Percentiles rank a stretch among this genome's conserved stretches.
Evolutionary conservation across 2,113 vertebrate genomes (phyloP).

Genomic region (Emydura subglobosa): DNA sequence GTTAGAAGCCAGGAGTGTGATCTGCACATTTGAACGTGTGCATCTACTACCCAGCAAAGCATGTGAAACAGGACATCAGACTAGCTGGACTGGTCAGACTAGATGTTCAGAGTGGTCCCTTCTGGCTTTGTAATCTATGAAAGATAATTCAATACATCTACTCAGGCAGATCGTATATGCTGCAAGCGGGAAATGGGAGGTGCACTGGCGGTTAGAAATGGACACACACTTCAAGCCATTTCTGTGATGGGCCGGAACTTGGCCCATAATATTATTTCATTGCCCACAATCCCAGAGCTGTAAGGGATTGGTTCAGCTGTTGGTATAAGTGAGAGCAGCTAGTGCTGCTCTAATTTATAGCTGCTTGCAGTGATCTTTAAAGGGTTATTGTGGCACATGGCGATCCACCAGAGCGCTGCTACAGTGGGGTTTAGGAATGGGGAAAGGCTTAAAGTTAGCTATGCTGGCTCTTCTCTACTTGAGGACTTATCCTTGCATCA

Average conservation of each 20-base stretch:
- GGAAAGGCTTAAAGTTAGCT: slow-evolving; percentile 65
- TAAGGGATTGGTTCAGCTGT: neutral
- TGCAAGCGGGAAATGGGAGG: neutral
- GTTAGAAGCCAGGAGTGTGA: neutral
- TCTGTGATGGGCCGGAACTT: neutral
- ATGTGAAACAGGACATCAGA: neutral
- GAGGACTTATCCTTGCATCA: slow-evolving; percentile 69
- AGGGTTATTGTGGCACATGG: slow-evolving; percentile 63
- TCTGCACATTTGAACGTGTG: fast-evolving
- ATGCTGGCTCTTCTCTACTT: slow-evolving; percentile 45
- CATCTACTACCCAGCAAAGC: neutral
- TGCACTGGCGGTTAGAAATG: too few species aligned
- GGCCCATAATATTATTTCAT: fast-evolving
- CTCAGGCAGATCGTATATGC: neutral
- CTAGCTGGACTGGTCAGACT: neutral
- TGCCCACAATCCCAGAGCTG: neutral
- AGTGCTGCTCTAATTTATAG: neutral
- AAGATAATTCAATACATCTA: fast-evolving
- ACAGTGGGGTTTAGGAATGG: slow-evolving; percentile 67
- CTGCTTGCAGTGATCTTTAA: slow-evolving; percentile 61
- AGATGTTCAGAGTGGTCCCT: neutral
- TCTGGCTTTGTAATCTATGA: neutral
- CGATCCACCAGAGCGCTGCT: slow-evolving; percentile 68
- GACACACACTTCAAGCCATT: neutral
- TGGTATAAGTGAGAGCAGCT: neutral